Evolutionary conservation across 2,797 vertebrate genomes (phyloP).

Genomic region (Amblyraja radiata): DNA sequence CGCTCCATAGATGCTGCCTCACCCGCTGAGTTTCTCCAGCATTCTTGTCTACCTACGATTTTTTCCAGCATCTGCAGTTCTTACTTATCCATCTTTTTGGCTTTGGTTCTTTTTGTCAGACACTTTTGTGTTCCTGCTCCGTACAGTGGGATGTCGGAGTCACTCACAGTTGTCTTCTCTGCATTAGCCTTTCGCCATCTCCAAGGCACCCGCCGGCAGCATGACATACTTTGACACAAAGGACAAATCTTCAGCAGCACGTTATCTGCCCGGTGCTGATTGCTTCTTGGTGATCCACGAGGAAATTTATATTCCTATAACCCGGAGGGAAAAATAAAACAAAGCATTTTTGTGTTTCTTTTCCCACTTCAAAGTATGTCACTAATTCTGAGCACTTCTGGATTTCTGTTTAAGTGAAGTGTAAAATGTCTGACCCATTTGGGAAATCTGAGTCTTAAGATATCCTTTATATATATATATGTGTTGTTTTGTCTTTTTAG

Average conservation of each 20-base stretch:
- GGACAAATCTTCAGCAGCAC: background rate
- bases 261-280: background rate
- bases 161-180: background rate
- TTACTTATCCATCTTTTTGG: background rate
- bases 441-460: conserved; percentile 4
- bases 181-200: background rate
- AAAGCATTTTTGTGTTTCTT: too few relatives aligned
- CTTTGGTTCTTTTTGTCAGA: background rate
- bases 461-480: background rate
- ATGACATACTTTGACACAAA: background rate
- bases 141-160: background rate
- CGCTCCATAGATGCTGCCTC: too few relatives aligned
- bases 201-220: background rate
- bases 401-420: background rate
- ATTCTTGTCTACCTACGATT: too few relatives aligned
- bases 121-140: background rate
- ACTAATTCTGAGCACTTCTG: background rate
- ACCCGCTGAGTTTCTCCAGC: too few relatives aligned
- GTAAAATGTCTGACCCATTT: background rate
- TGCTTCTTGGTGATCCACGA: background rate
- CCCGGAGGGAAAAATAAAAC: background rate
- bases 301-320: background rate
- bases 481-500: conserved; percentile 8
- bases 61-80: too few relatives aligned
- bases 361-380: background rate